Evolutionary conservation across 92 coral and sea anemone genomes (phyloP).

Genomic region (Porites divaricata): DNA sequence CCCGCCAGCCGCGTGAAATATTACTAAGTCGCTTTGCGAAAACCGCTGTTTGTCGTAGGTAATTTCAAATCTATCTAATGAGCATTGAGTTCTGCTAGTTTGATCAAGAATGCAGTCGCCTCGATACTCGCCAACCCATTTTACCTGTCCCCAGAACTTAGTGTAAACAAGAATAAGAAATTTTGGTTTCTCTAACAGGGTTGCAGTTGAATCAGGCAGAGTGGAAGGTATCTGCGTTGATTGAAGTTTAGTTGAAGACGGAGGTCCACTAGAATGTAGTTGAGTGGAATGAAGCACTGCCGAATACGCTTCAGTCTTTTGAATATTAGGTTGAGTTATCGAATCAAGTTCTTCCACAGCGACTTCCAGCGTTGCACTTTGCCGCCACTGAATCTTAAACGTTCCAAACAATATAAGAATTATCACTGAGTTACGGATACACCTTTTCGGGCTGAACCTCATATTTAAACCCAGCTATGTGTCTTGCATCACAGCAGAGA

Average conservation of each 20-base stretch:
- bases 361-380: not conserved
- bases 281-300: not conserved
- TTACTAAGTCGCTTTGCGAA: conserved; percentile 67
- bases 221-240: not conserved
- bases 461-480: not conserved
- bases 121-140: conserved; percentile 18
- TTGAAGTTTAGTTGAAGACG: not conserved
- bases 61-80: conserved; percentile 60
- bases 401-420: not conserved
- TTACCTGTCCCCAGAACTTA: not conserved
- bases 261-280: too few relatives aligned
- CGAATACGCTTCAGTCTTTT: not conserved
- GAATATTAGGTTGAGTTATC: not conserved
- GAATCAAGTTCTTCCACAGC: not conserved
- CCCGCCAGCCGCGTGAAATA: conserved; percentile 72
- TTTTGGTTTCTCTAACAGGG: not conserved
- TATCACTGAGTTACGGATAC: not conserved
- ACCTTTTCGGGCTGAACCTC: conserved; percentile 1
- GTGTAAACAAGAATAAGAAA: conserved; percentile 3
- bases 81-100: conserved; percentile 53
- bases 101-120: conserved; percentile 5
- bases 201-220: not conserved
- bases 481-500: too few relatives aligned
- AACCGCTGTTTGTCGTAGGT: conserved; percentile 76
- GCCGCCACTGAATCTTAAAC: not conserved